Conservation (phyloP, 1,140 invertebrate species). For the Venustaconcha ellipsiformis region DNA sequence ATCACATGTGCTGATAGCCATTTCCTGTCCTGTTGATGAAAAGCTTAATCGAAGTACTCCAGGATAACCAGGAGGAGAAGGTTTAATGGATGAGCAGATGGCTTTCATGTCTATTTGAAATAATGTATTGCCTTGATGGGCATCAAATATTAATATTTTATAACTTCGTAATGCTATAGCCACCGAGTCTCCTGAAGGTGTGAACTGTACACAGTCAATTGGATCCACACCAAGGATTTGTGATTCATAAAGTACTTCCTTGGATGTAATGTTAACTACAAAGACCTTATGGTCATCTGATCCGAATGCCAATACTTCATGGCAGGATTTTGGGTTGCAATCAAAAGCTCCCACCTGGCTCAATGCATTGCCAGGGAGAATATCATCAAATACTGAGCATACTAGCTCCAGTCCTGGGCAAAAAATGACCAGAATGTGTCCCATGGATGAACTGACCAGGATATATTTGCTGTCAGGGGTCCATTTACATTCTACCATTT, state of each 20-base stretch:
- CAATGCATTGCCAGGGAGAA: constrained; percentile 20
- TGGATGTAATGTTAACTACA: constrained; percentile 30
- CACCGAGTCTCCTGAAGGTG: constrained; percentile 14
- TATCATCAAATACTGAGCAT: constrained; percentile 29
- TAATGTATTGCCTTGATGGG: constrained; percentile 1
- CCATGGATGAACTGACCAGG: constrained; percentile 36
- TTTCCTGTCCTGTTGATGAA: constrained; percentile 13
- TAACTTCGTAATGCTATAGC: constrained; percentile 24
- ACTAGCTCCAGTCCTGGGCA: constrained; percentile 14
- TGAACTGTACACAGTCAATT: constrained; percentile 24
- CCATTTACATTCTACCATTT: constrained; percentile 51
- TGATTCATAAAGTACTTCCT: constrained; percentile 14
- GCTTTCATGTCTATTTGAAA: constrained; percentile 21
- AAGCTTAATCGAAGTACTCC: constrained; percentile 21
- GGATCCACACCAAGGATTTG: not conserved
- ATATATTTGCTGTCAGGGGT: constrained; percentile 45
- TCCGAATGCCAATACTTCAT: constrained; percentile 38
- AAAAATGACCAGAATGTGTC: constrained; percentile 37
- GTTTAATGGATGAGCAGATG: not conserved
- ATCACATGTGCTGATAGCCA: constrained; percentile 17
- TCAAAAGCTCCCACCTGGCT: constrained; percentile 46
- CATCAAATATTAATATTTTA: constrained; percentile 13
- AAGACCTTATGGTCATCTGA: constrained; percentile 29
- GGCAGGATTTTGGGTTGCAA: constrained; percentile 39
- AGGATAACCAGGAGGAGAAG: constrained; percentile 4